Conservation (phyloP, 2,797 vertebrate genomes). For the Parauchenoglanis ngamensis region DNA sequence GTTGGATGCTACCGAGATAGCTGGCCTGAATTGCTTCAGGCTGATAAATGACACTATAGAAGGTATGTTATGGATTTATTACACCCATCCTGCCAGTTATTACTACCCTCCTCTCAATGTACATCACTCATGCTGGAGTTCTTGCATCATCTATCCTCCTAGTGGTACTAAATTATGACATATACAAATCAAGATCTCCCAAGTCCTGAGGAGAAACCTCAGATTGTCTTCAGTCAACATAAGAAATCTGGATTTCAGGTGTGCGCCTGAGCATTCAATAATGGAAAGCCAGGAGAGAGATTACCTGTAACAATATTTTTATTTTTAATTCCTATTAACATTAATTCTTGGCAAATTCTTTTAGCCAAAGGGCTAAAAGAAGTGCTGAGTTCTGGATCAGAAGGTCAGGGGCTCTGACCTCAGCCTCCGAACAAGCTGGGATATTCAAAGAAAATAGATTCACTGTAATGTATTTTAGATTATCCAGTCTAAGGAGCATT, state of each 20-base stretch:
- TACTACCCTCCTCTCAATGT: background rate
- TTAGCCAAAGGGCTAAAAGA: background rate
- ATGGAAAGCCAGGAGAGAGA: constrained; percentile 77
- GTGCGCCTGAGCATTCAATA: constrained; percentile 80
- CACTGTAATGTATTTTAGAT: background rate
- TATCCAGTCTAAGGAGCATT: background rate
- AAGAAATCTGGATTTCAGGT: constrained; percentile 81
- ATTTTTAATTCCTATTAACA: background rate
- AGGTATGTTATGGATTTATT: constrained; percentile 64
- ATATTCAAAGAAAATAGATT: background rate
- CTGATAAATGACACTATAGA: constrained; percentile 84
- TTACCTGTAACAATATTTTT: background rate
- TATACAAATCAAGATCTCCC: constrained; percentile 63
- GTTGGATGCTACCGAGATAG: constrained; percentile 80
- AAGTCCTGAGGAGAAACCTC: constrained; percentile 72
- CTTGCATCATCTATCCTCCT: constrained; percentile 36
- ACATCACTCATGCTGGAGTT: constrained; percentile 24
- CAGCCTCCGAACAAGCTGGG: background rate
- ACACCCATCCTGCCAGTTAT: constrained; percentile 10
- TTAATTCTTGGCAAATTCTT: background rate
- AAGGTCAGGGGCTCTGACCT: background rate
- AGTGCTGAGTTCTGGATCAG: background rate
- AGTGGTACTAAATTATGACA: constrained; percentile 81
- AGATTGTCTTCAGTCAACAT: constrained; percentile 77
- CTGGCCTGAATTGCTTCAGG: constrained; percentile 77